phyloP scores from a whole-genome alignment of 35 echinoderm and acorn worm genomes.

The Strongylocentrotus purpuratus region DNA sequence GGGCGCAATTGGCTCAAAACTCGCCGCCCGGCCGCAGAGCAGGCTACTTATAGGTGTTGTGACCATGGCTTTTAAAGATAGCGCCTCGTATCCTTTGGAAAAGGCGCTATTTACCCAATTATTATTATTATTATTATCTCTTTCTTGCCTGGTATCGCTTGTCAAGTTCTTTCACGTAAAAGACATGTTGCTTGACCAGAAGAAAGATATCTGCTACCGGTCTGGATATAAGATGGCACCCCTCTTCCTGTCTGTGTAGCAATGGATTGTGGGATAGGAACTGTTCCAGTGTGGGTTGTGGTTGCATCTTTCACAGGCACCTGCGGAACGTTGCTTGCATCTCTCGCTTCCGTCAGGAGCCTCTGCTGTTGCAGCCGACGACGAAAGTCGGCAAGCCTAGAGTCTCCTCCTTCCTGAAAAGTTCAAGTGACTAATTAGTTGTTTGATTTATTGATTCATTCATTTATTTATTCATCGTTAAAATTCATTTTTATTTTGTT shows the following conservation, averaged over 20 bases:
- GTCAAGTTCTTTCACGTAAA: not conserved
- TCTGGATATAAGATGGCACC: not conserved
- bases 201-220: slow-evolving; percentile 47
- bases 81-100: too few species aligned
- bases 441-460: not conserved
- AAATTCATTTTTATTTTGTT: too few species aligned
- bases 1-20: too few species aligned
- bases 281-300: slow-evolving; percentile 57
- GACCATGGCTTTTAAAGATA: too few species aligned
- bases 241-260: slow-evolving; percentile 67
- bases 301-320: not conserved
- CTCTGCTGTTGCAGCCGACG: slow-evolving; percentile 21
- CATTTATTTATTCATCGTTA: not conserved
- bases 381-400: slow-evolving; percentile 51
- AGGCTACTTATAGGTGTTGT: too few species aligned
- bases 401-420: not conserved
- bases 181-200: not conserved
- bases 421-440: not conserved
- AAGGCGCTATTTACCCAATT: too few species aligned
- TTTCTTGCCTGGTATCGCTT: not conserved
- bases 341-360: not conserved
- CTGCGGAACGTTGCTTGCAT: not conserved
- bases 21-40: too few species aligned
- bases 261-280: slow-evolving; percentile 80
- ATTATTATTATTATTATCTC: too few species aligned